Percentiles rank a stretch among this genome's conserved stretches.
Evolutionary conservation across 2,888 invertebrate species (phyloP).

Genomic region (Clepsis dumicolana): DNA sequence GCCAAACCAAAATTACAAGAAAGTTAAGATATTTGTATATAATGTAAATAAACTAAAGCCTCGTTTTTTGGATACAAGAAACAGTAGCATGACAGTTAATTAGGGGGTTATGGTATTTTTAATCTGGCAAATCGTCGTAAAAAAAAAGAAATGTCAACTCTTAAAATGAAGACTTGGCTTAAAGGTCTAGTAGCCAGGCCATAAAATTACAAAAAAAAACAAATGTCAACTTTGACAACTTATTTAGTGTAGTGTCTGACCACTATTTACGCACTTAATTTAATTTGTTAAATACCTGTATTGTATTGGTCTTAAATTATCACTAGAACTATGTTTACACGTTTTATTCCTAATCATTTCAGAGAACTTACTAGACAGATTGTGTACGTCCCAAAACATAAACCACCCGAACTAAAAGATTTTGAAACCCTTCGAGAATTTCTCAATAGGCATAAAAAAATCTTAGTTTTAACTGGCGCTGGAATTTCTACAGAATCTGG

Average conservation of each 20-base stretch:
- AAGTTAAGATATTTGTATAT: too few relatives aligned
- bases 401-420: conserved; percentile 87
- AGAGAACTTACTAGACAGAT: conserved; percentile 56
- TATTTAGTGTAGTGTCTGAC: too few relatives aligned
- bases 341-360: conserved; percentile 42
- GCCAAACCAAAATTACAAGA: not conserved
- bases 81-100: not conserved
- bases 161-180: too few relatives aligned
- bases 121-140: not conserved
- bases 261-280: not conserved
- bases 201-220: too few relatives aligned
- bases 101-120: not conserved
- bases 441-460: conserved; percentile 81
- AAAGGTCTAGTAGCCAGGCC: too few relatives aligned
- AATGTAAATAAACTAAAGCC: too few relatives aligned
- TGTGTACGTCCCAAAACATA: conserved; percentile 90
- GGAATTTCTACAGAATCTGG: conserved; percentile 98
- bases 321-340: conserved; percentile 53
- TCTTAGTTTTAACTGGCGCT: conserved; percentile 95
- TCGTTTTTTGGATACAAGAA: too few relatives aligned
- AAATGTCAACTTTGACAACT: too few relatives aligned
- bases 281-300: conserved; percentile 2
- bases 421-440: conserved; percentile 86
- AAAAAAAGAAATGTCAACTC: not conserved
- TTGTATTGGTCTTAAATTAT: not conserved